A percentile compares a stretch with the other conserved stretches of the same genome.
Evolutionary conservation across 2,797 vertebrate species (phyloP).

Genomic region (Allenopithecus nigroviridis): DNA sequence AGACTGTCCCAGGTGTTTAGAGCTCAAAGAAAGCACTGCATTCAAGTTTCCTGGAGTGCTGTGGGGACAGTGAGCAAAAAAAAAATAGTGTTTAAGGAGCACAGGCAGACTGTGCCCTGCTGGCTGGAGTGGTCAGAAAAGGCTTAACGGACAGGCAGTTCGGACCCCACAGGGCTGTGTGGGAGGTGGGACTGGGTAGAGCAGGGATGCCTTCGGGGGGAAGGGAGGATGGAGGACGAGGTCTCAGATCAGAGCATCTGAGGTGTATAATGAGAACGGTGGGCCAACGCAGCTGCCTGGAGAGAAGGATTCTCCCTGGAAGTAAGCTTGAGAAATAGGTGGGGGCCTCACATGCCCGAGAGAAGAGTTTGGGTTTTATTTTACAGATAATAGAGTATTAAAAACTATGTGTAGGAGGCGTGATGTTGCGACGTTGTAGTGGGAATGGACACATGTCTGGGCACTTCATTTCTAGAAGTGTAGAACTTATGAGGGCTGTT

Average conservation of each 20-base stretch:
- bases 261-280: neutral
- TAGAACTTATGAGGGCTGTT: neutral
- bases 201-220: neutral
- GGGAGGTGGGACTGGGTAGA: neutral
- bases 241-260: fast-evolving
- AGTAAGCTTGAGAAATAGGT: neutral
- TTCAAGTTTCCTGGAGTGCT: neutral
- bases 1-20: too few relatives aligned
- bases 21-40: too few relatives aligned
- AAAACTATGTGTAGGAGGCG: neutral
- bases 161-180: too few relatives aligned
- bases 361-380: neutral
- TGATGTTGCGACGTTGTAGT: too few relatives aligned
- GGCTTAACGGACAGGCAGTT: fast-evolving
- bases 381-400: neutral
- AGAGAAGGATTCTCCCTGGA: neutral
- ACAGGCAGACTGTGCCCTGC: neutral
- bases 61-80: too few relatives aligned
- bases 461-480: neutral
- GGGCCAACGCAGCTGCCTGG: fast-evolving
- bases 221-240: too few relatives aligned
- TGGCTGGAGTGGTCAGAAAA: neutral
- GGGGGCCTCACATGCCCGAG: fast-evolving
- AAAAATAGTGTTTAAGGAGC: neutral
- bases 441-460: neutral